Conservation (phyloP, 2,113 vertebrate genomes). For the Steatornis caripensis region DNA sequence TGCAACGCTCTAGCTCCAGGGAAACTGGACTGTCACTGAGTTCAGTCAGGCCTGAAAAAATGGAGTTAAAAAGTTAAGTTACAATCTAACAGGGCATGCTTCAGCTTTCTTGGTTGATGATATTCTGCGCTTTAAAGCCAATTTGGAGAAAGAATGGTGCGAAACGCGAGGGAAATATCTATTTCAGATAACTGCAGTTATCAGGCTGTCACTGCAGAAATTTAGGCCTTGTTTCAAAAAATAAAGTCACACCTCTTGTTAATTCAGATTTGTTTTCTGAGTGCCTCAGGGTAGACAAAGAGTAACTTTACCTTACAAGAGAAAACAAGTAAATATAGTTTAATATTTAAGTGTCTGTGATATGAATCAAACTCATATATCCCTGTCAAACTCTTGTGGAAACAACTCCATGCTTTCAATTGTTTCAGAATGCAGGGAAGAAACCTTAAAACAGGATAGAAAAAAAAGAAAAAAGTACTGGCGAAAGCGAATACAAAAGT, state of each 20-base stretch:
- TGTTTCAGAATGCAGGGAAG: background rate
- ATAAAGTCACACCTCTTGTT: conserved; percentile 9
- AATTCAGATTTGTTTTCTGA: conserved; percentile 24
- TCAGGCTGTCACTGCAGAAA: conserved; percentile 23
- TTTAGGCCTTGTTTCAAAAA: background rate
- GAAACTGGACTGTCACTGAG: conserved; percentile 93
- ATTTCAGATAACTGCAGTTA: background rate
- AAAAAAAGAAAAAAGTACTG: background rate
- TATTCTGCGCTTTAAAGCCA: conserved; percentile 10
- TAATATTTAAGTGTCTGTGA: background rate
- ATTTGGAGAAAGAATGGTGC: conserved; percentile 18
- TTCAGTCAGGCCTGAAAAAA: conserved; percentile 90
- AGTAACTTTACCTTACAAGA: background rate
- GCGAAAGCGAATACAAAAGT: background rate
- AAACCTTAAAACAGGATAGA: background rate
- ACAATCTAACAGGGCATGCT: conserved; percentile 57
- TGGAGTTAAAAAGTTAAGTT: conserved; percentile 46
- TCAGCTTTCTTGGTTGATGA: conserved; percentile 25
- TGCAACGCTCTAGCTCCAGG: conserved; percentile 93
- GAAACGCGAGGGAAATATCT: background rate
- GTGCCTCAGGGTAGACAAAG: background rate
- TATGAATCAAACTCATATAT: background rate
- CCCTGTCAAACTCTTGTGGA: background rate
- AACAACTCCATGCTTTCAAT: background rate
- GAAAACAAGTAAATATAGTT: background rate